phyloP scores from a whole-genome alignment of 2,888 invertebrate genomes.

The Lithophane semibrunnea region DNA sequence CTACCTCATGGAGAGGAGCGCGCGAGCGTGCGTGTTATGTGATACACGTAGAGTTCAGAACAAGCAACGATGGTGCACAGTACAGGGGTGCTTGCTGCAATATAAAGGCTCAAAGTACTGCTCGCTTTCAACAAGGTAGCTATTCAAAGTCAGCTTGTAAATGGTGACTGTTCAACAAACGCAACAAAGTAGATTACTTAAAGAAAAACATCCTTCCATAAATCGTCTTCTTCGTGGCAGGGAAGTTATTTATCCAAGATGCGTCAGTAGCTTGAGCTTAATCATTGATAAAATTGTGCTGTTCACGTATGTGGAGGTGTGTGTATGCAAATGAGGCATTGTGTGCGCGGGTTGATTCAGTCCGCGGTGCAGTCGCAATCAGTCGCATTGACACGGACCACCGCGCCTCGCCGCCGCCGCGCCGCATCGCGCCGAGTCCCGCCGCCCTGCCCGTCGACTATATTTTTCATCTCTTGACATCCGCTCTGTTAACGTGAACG shows the following conservation, averaged over 20 bases:
- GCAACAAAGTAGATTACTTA: slow-evolving; percentile 8
- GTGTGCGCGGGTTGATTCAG: slow-evolving; percentile 74
- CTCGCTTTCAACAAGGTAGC: slow-evolving; percentile 34
- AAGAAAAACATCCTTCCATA: slow-evolving; percentile 45
- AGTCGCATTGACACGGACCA: slow-evolving; percentile 76
- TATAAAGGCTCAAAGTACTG: slow-evolving; percentile 67
- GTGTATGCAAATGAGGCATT: slow-evolving; percentile 78
- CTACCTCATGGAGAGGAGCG: slow-evolving; percentile 10
- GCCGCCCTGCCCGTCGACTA: slow-evolving; percentile 64
- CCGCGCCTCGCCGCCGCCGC: slow-evolving; percentile 35
- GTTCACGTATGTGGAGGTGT: slow-evolving; percentile 65
- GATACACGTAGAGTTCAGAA: slow-evolving; percentile 66
- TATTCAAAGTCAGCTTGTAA: slow-evolving; percentile 20
- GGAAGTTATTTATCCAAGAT: slow-evolving; percentile 61
- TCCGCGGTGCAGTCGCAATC: slow-evolving; percentile 74
- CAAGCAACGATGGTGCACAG: slow-evolving; percentile 74
- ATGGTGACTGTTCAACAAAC: slow-evolving; percentile 26
- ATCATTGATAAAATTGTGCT: slow-evolving; percentile 72
- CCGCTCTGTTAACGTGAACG: slow-evolving; percentile 76
- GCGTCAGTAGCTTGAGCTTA: slow-evolving; percentile 67
- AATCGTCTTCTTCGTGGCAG: slow-evolving; percentile 47
- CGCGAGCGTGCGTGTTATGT: slow-evolving; percentile 37
- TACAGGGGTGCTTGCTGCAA: slow-evolving; percentile 75
- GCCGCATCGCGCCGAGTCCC: slow-evolving; percentile 24
- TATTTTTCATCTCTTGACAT: slow-evolving; percentile 82